phyloP scores from a whole-genome alignment of 2,797 vertebrate species.

The Brachymystax lenok region DNA sequence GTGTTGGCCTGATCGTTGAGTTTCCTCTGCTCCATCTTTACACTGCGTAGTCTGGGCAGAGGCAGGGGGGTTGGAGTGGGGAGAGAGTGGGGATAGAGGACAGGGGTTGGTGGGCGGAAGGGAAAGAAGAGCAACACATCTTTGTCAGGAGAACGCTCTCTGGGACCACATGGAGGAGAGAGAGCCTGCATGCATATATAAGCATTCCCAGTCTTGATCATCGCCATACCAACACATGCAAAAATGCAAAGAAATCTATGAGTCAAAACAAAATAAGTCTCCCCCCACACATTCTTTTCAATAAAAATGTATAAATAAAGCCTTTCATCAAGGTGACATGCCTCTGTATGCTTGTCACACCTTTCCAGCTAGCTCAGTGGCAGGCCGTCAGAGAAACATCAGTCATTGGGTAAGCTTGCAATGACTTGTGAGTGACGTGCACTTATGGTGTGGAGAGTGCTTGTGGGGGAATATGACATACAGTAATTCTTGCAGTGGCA shows the following conservation, averaged over 20 bases:
- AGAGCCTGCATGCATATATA: slow-evolving; percentile 72
- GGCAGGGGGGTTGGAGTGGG: slow-evolving; percentile 30
- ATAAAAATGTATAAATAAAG: slow-evolving; percentile 26
- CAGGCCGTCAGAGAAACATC: slow-evolving; percentile 54
- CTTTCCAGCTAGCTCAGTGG: slow-evolving; percentile 53
- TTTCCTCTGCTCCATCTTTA: slow-evolving; percentile 95
- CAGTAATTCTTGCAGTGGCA: slow-evolving; percentile 12
- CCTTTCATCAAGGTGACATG: slow-evolving; percentile 64
- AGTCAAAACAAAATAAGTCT: slow-evolving; percentile 43
- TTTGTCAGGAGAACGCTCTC: slow-evolving; percentile 58
- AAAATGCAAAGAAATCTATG: slow-evolving; percentile 46
- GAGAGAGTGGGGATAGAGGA: slow-evolving; percentile 5
- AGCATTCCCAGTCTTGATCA: slow-evolving; percentile 71
- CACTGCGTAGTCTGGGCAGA: slow-evolving; percentile 83
- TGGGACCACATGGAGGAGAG: slow-evolving; percentile 25
- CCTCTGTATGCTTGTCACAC: slow-evolving; percentile 32
- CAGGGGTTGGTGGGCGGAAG: slow-evolving; percentile 35
- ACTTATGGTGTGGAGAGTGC: slow-evolving; percentile 22
- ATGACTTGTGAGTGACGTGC: slow-evolving; percentile 43
- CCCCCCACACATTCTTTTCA: slow-evolving; percentile 27
- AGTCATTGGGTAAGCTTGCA: slow-evolving; percentile 70
- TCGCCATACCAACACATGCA: slow-evolving; percentile 79
- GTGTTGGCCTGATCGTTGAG: slow-evolving; percentile 94
- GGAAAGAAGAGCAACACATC: slow-evolving; percentile 51
- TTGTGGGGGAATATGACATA: slow-evolving; percentile 22